Evolutionary conservation across 2,888 invertebrate species (phyloP), one percentile per base, ranked within the genome.

Genomic region (Hypselothyrea guttata): DNA sequence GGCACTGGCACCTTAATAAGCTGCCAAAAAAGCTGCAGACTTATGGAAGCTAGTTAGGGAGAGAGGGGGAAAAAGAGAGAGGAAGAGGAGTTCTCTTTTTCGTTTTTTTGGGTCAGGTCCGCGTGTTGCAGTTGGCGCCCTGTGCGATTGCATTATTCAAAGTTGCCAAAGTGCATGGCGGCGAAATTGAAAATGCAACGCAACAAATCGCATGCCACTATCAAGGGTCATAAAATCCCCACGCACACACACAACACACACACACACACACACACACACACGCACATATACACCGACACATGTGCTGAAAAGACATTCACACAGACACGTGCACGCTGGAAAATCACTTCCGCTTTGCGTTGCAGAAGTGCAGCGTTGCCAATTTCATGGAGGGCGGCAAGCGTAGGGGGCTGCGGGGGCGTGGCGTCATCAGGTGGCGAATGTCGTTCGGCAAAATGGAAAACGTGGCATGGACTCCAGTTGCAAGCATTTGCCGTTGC

Each of bases 171-270:
- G 71, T 67, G 76, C 71, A 66, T 58, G 22, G 65, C 67, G 68
- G 71, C 81, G 48, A 81, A 81, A 81, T 81, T 82, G 79, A 81
- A 81, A 81, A 81, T 82, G 79, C 79, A 79, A 68, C 79, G 79
- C 82, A 81, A 81, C 77, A 81, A 82, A 81, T 82, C 79, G 82
- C 75, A 69, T 77, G 82, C 75, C 75, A 71, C 82, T 76, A 79
- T 77, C 81, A 79, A 71, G 79, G 81, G 79, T 79, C 81, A 79
- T 81, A 79, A 79, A 81, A 77, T 76, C 49, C 72, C 52, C 48
- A 66, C 52, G 33, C 56, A 61, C 60, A 41, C 53, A 31, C 31
- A 51, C 47, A n/a, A 53, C 46, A 42, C 34, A 54, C 41, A 34
- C 38, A 38, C 47, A 57, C 55, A 44, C 63, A 40, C 65, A 40